A percentile compares a stretch with the other conserved stretches of the same genome.
phyloP scores from a whole-genome alignment of 2,888 invertebrate species.

The Stenotaenia linearis region DNA sequence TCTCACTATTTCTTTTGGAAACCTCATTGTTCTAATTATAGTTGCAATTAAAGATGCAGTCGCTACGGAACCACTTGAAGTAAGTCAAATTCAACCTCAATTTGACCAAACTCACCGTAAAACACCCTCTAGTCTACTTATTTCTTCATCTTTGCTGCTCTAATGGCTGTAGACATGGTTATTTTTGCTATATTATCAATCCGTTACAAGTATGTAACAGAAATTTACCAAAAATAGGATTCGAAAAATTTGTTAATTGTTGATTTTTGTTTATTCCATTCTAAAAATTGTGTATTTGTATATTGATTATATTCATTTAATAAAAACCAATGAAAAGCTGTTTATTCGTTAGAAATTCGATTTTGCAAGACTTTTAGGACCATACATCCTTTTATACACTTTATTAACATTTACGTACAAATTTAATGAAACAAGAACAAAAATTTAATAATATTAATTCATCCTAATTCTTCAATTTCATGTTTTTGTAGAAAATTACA shows the following conservation, averaged over 20 bases:
- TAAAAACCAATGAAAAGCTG: too few relatives aligned
- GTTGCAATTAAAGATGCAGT: not conserved
- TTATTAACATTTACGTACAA: too few relatives aligned
- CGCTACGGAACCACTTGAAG: not conserved
- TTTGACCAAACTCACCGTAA: too few relatives aligned
- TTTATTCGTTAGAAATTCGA: not conserved
- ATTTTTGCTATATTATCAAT: conserved; percentile 66
- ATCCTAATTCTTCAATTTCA: not conserved
- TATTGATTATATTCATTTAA: too few relatives aligned
- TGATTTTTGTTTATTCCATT: not conserved
- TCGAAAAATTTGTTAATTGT: not conserved
- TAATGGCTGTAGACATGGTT: conserved; percentile 78
- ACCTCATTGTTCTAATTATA: conserved; percentile 46
- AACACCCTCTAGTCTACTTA: conserved; percentile 77
- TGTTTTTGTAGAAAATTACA: too few relatives aligned
- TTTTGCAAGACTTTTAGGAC: too few relatives aligned
- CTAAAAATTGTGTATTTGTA: too few relatives aligned
- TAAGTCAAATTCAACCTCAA: too few relatives aligned
- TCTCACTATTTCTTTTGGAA: conserved; percentile 46
- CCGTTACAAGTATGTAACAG: not conserved
- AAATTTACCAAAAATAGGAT: not conserved
- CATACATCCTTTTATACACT: too few relatives aligned
- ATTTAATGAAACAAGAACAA: too few relatives aligned
- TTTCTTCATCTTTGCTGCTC: conserved; percentile 76
- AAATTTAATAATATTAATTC: too few relatives aligned